phyloP scores from a whole-genome alignment of 1,140 invertebrate genomes.

The Ditylenchus dipsaci region DNA sequence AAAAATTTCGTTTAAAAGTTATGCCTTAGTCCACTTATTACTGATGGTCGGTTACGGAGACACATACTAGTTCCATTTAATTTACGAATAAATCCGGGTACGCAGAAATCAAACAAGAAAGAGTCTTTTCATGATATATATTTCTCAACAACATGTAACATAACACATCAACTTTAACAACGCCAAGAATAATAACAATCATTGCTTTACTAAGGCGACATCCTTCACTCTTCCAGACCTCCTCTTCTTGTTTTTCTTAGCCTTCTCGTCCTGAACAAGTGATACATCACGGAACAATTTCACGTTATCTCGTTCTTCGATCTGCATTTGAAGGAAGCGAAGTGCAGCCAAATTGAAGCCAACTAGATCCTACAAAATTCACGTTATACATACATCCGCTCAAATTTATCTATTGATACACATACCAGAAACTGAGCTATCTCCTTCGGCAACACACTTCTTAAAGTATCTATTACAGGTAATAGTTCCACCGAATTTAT shows the following conservation, averaged over 20 bases:
- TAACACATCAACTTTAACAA: background rate
- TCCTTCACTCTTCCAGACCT: slow-evolving; percentile 37
- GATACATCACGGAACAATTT: slow-evolving; percentile 78
- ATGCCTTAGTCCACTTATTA: too few relatives aligned
- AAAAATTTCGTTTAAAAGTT: too few relatives aligned
- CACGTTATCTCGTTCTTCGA: slow-evolving; percentile 76
- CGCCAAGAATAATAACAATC: too few relatives aligned
- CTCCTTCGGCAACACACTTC: slow-evolving; percentile 64
- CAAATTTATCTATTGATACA: background rate
- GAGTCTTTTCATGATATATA: background rate
- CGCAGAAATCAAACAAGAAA: too few relatives aligned
- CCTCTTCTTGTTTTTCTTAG: slow-evolving; percentile 30
- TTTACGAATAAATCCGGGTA: too few relatives aligned
- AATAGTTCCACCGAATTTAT: slow-evolving; percentile 68
- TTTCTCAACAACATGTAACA: background rate
- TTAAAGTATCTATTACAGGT: slow-evolving; percentile 69
- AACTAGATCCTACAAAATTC: slow-evolving; percentile 69
- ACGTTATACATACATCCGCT: background rate
- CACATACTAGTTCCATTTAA: too few relatives aligned
- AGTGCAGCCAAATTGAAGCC: slow-evolving; percentile 82
- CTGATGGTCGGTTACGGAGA: too few relatives aligned
- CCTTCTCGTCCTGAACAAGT: slow-evolving; percentile 43
- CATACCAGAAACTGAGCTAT: slow-evolving; percentile 58
- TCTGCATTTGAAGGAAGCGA: slow-evolving; percentile 69
- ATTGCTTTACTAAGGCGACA: slow-evolving; percentile 20